Conservation (phyloP, 2,797 vertebrate genomes). For the Bucorvus abyssinicus region DNA sequence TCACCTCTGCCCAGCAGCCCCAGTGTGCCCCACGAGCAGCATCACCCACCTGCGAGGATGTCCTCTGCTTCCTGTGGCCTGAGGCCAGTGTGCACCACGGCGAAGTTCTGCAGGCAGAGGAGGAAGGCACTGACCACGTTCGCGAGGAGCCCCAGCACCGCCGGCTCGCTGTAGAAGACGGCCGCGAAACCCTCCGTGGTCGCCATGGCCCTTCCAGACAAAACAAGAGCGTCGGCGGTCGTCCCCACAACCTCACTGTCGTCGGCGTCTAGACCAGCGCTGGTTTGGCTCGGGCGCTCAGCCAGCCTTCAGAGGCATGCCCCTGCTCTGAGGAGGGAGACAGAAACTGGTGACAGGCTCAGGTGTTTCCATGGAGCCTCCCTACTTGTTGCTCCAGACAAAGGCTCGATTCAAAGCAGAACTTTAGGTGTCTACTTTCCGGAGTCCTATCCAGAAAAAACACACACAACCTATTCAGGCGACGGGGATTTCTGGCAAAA, state of each 20-base stretch:
- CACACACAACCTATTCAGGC: slow-evolving; percentile 49
- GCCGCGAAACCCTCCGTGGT: slow-evolving; percentile 80
- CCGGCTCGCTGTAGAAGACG: slow-evolving; percentile 88
- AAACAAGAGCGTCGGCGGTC: not conserved
- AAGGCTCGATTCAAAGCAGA: slow-evolving; percentile 50
- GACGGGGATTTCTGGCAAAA: slow-evolving; percentile 53
- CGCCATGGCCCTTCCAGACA: slow-evolving; percentile 69
- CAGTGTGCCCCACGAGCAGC: fast-evolving
- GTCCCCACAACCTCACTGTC: not conserved
- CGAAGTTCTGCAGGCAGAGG: slow-evolving; percentile 85
- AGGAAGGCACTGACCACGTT: slow-evolving; percentile 89
- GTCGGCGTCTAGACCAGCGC: not conserved
- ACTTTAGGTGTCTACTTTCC: slow-evolving; percentile 60
- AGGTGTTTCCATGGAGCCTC: slow-evolving; percentile 44
- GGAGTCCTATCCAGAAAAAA: slow-evolving; percentile 56
- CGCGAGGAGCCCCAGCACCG: slow-evolving; percentile 83
- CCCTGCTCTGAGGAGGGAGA: not conserved
- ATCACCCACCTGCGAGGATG: slow-evolving; percentile 82
- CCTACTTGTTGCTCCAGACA: not conserved
- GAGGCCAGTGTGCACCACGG: slow-evolving; percentile 69
- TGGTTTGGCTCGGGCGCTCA: fast-evolving
- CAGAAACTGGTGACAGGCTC: slow-evolving; percentile 35
- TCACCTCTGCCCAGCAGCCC: not conserved
- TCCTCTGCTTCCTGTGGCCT: slow-evolving; percentile 77
- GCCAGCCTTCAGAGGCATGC: not conserved